Evolutionary conservation across 2,888 invertebrate species (phyloP), one percentile per base, ranked within the genome.

Genomic region (Drosophila mayaguana): DNA sequence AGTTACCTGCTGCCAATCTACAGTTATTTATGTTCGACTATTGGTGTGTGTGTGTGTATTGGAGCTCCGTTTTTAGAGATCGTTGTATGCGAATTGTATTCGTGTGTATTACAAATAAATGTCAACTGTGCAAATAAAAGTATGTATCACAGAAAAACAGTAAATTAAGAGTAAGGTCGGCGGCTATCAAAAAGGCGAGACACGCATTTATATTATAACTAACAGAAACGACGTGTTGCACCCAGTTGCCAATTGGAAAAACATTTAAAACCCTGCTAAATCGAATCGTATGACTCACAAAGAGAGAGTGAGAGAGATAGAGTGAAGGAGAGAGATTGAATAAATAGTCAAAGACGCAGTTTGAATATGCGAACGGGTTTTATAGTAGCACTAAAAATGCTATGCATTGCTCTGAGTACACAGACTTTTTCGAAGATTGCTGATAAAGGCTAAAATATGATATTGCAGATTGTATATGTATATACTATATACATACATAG

Each of bases 271-370:
- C 25, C 56, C 63, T 57, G 56, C 56, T 75, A 61, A 43, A 20
- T 34, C 38, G 32, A 11, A 54, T 18, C 32, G n/a, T 12, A 34
- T 75, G 70, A 74, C 9, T 75, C 75, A 74, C 34, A 16, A 8
- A 54, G 50, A 32, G 18, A 18, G 34, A n/a, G 28, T 32, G 48
- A 40, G 57, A n/a, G n/a, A 18, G 50, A 32, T 18, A 8, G 50
- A 18, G 48, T 6, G 32, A 14, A 32, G 12, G 34, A 36, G 34
- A 12, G 36, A 38, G 28, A n/a, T 53, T 20, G 20, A 20, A 32
- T 36, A 53, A 53, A 22, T 36, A 53, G 16, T 51, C 20, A 54
- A 38, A 22, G 7, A 12, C 40, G 22, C 40, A 28, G 8, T 25
- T 54, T 25, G 14, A 54, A 28, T n/a, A 40, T 40, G 25, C 18